phyloP scores from a whole-genome alignment of 35 echinoderm and acorn worm genomes.

The Lytechinus pictus region DNA sequence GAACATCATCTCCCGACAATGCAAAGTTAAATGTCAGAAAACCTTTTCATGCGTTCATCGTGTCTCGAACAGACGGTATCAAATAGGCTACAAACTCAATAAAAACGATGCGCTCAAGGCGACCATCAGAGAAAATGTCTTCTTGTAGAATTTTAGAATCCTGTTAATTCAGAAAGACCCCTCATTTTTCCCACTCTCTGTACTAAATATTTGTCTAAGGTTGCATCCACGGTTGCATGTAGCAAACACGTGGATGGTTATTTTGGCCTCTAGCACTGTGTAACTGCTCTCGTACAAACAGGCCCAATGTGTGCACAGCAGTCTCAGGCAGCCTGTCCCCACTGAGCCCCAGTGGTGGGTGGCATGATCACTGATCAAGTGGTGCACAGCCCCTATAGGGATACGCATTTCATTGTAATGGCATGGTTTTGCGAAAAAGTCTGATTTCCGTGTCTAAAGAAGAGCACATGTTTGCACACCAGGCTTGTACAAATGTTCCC shows the following conservation, averaged over 20 bases:
- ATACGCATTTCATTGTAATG: background rate
- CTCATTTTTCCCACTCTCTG: background rate
- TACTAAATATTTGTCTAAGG: background rate
- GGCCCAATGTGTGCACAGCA: slow-evolving; percentile 1
- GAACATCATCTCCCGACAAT: background rate
- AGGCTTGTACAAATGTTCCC: background rate
- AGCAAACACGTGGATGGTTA: background rate
- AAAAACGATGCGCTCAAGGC: background rate
- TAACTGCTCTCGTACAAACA: background rate
- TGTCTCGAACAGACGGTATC: background rate
- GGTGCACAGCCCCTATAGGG: background rate
- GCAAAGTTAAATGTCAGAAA: background rate
- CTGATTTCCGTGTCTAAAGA: background rate
- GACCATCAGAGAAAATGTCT: background rate
- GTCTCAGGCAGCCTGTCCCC: background rate
- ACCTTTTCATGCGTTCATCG: background rate
- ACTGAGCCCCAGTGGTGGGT: background rate
- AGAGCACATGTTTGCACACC: background rate
- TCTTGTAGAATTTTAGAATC: slow-evolving; percentile 5
- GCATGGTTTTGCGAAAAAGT: background rate
- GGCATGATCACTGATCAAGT: background rate
- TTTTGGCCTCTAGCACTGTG: slow-evolving; percentile 16
- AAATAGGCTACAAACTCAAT: background rate
- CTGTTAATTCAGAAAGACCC: background rate
- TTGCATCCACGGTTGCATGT: background rate